phyloP scores from a whole-genome alignment of 2,113 vertebrate genomes.

The Procavia capensis region DNA sequence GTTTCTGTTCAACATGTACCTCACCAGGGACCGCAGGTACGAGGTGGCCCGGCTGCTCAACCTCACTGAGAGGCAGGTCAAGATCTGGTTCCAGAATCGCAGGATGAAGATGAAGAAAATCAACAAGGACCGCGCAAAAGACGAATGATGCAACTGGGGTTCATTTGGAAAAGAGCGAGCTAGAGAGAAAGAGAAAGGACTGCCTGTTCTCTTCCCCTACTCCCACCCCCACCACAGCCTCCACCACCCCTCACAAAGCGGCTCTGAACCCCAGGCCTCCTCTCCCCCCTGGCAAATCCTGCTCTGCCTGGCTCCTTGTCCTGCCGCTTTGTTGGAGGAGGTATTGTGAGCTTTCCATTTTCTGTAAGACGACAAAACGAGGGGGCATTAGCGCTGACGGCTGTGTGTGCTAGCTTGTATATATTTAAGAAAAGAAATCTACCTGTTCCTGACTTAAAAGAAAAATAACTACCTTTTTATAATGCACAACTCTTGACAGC shows the following conservation, averaged over 20 bases:
- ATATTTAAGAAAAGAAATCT: conserved; percentile 84
- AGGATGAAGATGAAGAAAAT: conserved; percentile 99
- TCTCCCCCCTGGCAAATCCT: conserved; percentile 73
- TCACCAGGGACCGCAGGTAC: conserved; percentile 98
- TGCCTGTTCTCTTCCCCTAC: background rate
- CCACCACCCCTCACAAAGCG: conserved; percentile 71
- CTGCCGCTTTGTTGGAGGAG: conserved; percentile 83
- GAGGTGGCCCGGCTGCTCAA: conserved; percentile 96
- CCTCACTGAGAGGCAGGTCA: conserved; percentile 99
- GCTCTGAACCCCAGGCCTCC: conserved; percentile 85
- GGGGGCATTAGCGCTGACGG: conserved; percentile 84
- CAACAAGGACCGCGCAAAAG: conserved; percentile 96
- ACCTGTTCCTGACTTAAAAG: conserved; percentile 87
- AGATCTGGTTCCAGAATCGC: conserved; percentile 99
- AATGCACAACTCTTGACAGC: conserved; percentile 93
- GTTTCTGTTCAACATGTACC: conserved; percentile 99
- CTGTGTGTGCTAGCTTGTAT: conserved; percentile 85
- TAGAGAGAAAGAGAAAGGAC: conserved; percentile 57
- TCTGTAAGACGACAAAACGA: conserved; percentile 82
- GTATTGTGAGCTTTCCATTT: conserved; percentile 87
- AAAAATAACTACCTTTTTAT: conserved; percentile 93
- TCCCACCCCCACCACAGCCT: conserved; percentile 23
- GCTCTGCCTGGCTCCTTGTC: conserved; percentile 76
- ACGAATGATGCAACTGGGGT: conserved; percentile 88
- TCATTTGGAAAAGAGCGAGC: conserved; percentile 53